These are phyloP conservation scores for Luperina nickerlii DNA, from an alignment of 2,888 invertebrate species.

Conservation along the genomic window DNA sequence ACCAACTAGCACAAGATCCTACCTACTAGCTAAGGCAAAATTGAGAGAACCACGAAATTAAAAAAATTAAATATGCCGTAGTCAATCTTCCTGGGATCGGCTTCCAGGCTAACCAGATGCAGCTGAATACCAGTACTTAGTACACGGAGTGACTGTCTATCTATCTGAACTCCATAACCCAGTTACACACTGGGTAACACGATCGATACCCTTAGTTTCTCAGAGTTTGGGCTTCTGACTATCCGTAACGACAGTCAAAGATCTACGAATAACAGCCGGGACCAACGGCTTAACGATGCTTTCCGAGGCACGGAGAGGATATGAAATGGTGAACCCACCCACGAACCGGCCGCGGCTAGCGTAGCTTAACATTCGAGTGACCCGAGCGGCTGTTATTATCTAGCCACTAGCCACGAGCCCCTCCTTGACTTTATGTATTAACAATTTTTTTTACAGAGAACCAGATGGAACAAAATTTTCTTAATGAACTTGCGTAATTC, in stretches of 20 bases:
- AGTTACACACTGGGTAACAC: not conserved
- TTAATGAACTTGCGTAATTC: not conserved
- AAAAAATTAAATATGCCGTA: not conserved
- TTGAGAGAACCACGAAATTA: not conserved
- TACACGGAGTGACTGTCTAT: not conserved
- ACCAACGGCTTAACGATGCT: not conserved
- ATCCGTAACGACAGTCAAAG: not conserved
- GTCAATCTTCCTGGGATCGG: not conserved
- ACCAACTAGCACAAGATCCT: not conserved
- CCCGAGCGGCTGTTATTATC: not conserved
- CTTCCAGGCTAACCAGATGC: too few relatives aligned
- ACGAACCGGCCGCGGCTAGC: not conserved
- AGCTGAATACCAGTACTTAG: too few relatives aligned
- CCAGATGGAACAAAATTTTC: not conserved
- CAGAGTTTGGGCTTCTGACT: not conserved
- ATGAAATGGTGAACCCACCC: not conserved
- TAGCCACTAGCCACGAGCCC: not conserved
- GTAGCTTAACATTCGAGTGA: not conserved
- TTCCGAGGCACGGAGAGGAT: not conserved
- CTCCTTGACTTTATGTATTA: not conserved
- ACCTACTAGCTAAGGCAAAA: not conserved
- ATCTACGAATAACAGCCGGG: not conserved
- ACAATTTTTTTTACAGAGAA: not conserved
- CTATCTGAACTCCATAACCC: not conserved
- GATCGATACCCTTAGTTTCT: not conserved